These are phyloP conservation scores for Amphiura filiformis DNA, from an alignment of 35 echinoderm and acorn worm species.

Conservation along the genomic window DNA sequence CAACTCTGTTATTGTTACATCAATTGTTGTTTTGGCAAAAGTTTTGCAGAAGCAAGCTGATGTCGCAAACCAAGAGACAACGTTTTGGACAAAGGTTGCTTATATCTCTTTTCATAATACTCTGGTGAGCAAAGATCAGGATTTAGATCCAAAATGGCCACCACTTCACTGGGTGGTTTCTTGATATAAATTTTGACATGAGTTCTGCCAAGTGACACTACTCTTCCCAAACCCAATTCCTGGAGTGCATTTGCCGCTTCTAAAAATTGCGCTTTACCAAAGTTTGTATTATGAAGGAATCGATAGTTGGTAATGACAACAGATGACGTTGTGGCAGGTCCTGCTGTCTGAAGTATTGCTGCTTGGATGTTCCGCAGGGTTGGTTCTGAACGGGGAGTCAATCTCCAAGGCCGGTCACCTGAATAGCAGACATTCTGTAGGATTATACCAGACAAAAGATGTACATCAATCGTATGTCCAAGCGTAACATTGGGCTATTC, in stretches of 20 bases:
- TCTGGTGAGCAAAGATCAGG: not conserved
- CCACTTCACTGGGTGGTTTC: not conserved
- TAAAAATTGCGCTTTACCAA: not conserved
- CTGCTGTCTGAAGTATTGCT: not conserved
- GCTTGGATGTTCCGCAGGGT: not conserved
- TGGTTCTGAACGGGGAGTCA: not conserved
- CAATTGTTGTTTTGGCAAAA: not conserved
- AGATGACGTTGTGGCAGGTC: not conserved
- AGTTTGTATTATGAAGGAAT: not conserved
- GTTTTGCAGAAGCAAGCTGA: not conserved
- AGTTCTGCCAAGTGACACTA: not conserved
- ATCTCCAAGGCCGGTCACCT: no score
- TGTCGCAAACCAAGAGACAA: not conserved
- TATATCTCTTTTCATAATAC: not conserved
- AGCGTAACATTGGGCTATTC: no score
- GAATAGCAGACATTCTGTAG: no score
- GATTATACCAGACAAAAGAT: no score
- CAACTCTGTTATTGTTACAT: no score
- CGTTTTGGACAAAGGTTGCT: not conserved
- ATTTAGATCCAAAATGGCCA: not conserved
- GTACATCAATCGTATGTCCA: no score
- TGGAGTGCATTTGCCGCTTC: not conserved
- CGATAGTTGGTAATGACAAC: not conserved
- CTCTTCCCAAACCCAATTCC: not conserved
- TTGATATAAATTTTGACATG: not conserved